Evolutionary conservation across 2,888 invertebrate species (phyloP).

Genomic region (Lobophora halterata): DNA sequence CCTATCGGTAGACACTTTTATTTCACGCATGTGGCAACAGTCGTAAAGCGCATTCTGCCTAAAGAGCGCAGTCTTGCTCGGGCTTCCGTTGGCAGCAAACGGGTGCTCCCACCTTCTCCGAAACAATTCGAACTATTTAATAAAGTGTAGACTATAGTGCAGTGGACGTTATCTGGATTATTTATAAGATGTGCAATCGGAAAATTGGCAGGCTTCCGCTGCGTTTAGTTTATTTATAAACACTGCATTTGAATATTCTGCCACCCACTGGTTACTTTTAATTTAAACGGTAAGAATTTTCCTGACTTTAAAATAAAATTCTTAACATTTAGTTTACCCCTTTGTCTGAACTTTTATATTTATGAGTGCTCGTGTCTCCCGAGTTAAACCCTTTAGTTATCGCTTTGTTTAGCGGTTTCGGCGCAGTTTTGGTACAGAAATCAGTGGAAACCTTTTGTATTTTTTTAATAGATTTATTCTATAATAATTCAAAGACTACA

Average conservation of each 20-base stretch:
- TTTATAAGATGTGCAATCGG: constrained; percentile 27
- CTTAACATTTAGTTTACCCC: no score
- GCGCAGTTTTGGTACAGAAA: no score
- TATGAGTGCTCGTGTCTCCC: no score
- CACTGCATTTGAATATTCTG: no score
- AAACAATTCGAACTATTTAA: background rate
- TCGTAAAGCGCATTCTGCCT: background rate
- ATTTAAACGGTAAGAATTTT: constrained; percentile 2
- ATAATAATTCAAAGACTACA: no score
- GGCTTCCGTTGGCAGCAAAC: constrained; percentile 18
- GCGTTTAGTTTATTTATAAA: constrained; percentile 40
- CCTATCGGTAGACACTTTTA: background rate
- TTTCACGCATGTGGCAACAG: background rate
- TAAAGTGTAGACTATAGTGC: constrained; percentile 6
- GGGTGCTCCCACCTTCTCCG: constrained; percentile 5
- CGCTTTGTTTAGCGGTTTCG: no score
- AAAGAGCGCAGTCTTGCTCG: constrained; percentile 14
- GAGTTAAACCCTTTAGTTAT: no score
- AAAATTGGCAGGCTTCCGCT: constrained; percentile 39
- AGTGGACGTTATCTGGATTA: constrained; percentile 15
- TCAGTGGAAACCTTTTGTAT: no score
- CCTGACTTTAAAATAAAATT: no score
- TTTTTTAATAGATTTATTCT: no score
- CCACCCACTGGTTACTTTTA: constrained; percentile 11
- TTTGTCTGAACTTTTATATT: no score